Evolutionary conservation across 2,888 invertebrate species (phyloP).

Genomic region (Drosophila flavopinicola): DNA sequence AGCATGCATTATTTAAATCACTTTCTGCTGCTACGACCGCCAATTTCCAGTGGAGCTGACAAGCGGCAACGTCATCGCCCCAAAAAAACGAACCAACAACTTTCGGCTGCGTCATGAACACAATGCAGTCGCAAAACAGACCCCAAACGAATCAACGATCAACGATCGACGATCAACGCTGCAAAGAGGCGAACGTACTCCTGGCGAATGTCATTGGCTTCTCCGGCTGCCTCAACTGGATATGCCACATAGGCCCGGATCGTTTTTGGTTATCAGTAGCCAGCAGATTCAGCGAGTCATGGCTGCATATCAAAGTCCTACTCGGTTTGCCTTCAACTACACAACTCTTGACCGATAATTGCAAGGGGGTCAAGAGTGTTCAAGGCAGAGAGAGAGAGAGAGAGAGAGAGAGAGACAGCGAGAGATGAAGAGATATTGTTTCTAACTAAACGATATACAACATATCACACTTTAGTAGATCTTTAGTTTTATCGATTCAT

Average conservation of each 20-base stretch:
- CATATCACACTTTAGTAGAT: no score
- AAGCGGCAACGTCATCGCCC: constrained; percentile 59
- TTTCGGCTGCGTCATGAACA: constrained; percentile 53
- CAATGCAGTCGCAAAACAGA: constrained; percentile 41
- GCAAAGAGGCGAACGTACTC: constrained; percentile 67
- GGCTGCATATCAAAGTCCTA: neutral
- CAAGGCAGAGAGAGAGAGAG: constrained; percentile 1
- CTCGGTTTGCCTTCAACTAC: constrained; percentile 42
- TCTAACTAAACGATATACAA: no score
- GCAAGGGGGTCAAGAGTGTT: constrained; percentile 18
- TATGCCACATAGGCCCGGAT: constrained; percentile 35
- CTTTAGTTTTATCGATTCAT: no score
- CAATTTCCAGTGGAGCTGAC: constrained; percentile 30
- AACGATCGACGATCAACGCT: constrained; percentile 9
- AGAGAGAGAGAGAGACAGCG: no score
- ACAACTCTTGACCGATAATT: constrained; percentile 59
- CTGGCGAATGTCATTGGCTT: constrained; percentile 72
- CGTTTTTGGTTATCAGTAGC: neutral
- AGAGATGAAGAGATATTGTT: no score
- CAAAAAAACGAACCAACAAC: constrained; percentile 2
- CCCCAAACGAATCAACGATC: neutral
- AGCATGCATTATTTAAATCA: constrained; percentile 46
- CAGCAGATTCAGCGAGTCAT: constrained; percentile 35
- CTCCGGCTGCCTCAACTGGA: constrained; percentile 16
- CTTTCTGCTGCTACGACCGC: constrained; percentile 15